These are phyloP conservation scores for Trichoplax adhaerens DNA, from an alignment of 37 sponge, comb jelly and placozoan genomes.

Conservation along the genomic window DNA sequence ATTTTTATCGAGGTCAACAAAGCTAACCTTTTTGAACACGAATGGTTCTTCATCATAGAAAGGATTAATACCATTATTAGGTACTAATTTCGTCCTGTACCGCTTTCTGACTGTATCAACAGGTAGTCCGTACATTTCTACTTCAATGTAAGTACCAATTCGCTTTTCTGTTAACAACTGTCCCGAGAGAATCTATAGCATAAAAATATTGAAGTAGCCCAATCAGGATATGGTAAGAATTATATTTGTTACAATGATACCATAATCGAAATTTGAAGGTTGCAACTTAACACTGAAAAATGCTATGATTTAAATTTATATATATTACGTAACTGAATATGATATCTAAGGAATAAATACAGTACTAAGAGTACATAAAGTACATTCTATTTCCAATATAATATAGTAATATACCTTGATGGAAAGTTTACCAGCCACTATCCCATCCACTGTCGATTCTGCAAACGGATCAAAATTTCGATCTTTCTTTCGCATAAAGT, in stretches of 20 bases:
- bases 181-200: slow-evolving; percentile 34
- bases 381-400: too few relatives aligned
- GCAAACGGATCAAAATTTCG: slow-evolving; percentile 21
- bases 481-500: slow-evolving; percentile 23
- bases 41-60: slow-evolving; percentile 55
- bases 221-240: too few relatives aligned
- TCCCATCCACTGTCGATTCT: slow-evolving; percentile 9
- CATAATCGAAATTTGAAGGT: too few relatives aligned
- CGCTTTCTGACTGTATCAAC: slow-evolving; percentile 57
- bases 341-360: too few relatives aligned
- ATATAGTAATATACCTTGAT: too few relatives aligned
- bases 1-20: not conserved
- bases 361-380: too few relatives aligned
- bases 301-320: too few relatives aligned
- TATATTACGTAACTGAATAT: too few relatives aligned
- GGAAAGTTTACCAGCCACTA: slow-evolving; percentile 9
- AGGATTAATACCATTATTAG: slow-evolving; percentile 22
- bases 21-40: slow-evolving; percentile 52
- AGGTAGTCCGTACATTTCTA: slow-evolving; percentile 76
- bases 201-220: too few relatives aligned
- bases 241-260: too few relatives aligned
- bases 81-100: slow-evolving; percentile 36
- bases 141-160: slow-evolving; percentile 41
- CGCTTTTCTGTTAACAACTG: slow-evolving; percentile 47
- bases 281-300: too few relatives aligned